Conservation (phyloP, 2,113 vertebrate genomes). For the Indri indri region DNA sequence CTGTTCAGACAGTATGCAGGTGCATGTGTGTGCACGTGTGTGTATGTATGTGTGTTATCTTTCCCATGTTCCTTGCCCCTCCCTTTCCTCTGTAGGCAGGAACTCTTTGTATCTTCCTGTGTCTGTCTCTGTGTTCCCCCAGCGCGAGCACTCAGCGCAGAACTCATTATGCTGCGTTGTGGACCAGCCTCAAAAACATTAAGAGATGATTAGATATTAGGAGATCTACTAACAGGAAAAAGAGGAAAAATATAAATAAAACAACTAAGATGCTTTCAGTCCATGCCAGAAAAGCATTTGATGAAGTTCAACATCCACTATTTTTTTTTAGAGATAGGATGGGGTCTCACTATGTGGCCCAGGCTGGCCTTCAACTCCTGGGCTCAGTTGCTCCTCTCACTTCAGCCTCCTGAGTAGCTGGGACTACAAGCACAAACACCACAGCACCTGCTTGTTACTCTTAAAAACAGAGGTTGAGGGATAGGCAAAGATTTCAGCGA, state of each 20-base stretch:
- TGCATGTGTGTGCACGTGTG: fast-evolving
- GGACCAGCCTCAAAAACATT: not conserved
- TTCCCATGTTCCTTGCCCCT: not conserved
- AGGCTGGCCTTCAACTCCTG: not conserved
- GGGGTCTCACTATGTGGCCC: not conserved
- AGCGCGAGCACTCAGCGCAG: not conserved
- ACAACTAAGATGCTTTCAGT: not conserved
- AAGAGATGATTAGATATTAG: not conserved
- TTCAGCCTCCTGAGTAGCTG: not conserved
- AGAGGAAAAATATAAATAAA: not conserved
- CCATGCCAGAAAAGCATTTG: not conserved
- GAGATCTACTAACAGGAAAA: not conserved
- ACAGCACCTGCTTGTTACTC: not conserved
- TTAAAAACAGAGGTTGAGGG: not conserved
- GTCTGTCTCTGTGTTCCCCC: not conserved
- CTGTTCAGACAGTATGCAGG: not conserved
- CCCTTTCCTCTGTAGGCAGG: not conserved
- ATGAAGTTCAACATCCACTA: not conserved
- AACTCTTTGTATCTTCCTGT: not conserved
- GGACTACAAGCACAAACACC: not conserved
- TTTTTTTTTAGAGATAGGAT: not conserved
- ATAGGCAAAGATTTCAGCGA: fast-evolving
- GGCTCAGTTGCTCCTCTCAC: not conserved
- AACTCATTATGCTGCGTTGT: not conserved
- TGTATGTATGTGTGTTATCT: no score